These are phyloP conservation scores for Sitophilus oryzae DNA, from an alignment of 1,140 invertebrate genomes.

Conservation along the genomic window DNA sequence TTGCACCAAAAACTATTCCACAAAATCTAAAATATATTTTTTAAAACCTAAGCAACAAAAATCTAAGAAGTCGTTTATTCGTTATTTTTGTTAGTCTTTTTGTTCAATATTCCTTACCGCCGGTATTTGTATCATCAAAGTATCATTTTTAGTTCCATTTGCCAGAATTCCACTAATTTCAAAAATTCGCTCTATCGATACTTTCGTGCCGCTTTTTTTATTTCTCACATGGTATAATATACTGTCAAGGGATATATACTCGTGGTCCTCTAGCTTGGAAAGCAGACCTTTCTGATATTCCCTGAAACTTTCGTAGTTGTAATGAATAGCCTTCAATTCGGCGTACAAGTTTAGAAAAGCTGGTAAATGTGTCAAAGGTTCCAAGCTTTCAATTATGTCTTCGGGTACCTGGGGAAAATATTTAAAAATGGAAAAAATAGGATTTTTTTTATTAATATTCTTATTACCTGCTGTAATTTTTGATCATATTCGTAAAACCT, in stretches of 20 bases:
- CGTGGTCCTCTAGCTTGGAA: too few relatives aligned
- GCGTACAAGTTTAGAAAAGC: conserved; percentile 29
- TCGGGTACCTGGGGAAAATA: too few relatives aligned
- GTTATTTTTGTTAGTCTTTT: background rate
- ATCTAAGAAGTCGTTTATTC: too few relatives aligned
- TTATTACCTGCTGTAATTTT: too few relatives aligned
- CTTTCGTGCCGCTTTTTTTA: background rate
- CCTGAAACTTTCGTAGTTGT: conserved; percentile 54
- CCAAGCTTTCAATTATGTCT: background rate
- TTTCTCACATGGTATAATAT: background rate
- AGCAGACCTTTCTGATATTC: conserved; percentile 41
- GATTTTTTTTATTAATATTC: too few relatives aligned
- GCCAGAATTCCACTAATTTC: background rate
- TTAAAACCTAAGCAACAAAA: background rate
- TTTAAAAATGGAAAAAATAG: too few relatives aligned
- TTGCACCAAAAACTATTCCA: conserved; percentile 57
- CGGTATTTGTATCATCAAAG: background rate
- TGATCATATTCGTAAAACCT: too few relatives aligned
- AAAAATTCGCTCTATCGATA: background rate
- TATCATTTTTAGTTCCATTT: background rate
- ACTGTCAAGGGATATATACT: too few relatives aligned
- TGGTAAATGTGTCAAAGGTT: background rate
- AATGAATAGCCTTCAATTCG: conserved; percentile 50
- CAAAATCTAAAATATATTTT: conserved; percentile 49
- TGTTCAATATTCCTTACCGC: background rate